Evolutionary conservation across 2,113 vertebrate genomes (phyloP).

Genomic region (Cebidichthys violaceus): DNA sequence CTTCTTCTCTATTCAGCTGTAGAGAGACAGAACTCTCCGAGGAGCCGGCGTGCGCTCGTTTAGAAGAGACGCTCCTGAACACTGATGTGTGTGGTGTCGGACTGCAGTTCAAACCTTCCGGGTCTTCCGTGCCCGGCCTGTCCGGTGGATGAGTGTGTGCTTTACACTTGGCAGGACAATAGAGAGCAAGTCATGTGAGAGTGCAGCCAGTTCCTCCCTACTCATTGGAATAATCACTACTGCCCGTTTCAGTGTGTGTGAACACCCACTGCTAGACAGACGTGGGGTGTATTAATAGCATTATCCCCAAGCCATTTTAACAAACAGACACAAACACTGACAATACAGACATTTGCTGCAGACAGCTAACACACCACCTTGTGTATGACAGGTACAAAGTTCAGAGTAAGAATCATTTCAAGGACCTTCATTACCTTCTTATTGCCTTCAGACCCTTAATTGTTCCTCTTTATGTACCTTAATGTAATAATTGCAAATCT

Average conservation of each 20-base stretch:
- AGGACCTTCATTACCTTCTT: background rate
- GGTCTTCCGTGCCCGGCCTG: conserved; percentile 14
- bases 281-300: background rate
- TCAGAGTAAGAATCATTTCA: background rate
- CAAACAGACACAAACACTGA: background rate
- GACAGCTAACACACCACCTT: background rate
- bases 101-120: conserved; percentile 26
- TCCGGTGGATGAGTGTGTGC: conserved; percentile 25
- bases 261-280: background rate
- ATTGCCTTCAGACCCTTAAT: background rate
- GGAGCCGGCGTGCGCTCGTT: conserved; percentile 5
- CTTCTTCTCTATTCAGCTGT: background rate
- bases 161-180: conserved; percentile 59
- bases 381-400: background rate
- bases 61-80: conserved; percentile 15
- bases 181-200: conserved; percentile 56
- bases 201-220: conserved; percentile 31
- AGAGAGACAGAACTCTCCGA: background rate
- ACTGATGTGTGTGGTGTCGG: conserved; percentile 26
- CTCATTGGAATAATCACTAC: conserved; percentile 58
- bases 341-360: background rate
- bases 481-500: background rate
- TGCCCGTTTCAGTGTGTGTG: conserved; percentile 23
- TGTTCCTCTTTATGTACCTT: background rate
- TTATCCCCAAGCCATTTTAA: background rate